phyloP scores from a whole-genome alignment of 2,113 vertebrate species.

The Hippopotamus amphibius region DNA sequence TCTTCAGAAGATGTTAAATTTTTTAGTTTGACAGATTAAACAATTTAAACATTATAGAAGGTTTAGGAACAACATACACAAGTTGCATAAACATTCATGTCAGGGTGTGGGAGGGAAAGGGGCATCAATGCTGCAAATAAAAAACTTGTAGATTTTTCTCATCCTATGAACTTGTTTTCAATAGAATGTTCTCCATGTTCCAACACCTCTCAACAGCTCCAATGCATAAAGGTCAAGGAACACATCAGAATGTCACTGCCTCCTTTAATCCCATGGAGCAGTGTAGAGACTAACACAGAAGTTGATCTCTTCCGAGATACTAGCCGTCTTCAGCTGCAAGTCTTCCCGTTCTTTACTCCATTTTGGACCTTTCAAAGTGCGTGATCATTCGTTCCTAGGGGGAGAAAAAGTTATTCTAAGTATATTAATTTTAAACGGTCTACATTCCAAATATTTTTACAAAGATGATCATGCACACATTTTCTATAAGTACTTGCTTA shows the following conservation, averaged over 20 bases:
- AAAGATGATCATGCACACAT: not conserved
- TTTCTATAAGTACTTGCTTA: constrained; percentile 23
- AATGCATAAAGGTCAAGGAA: constrained; percentile 81
- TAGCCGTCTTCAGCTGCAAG: constrained; percentile 49
- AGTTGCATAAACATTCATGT: constrained; percentile 86
- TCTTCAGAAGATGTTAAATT: constrained; percentile 85
- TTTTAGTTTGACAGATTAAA: constrained; percentile 88
- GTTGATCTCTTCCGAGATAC: constrained; percentile 73
- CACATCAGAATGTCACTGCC: constrained; percentile 82
- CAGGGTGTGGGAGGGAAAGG: constrained; percentile 60
- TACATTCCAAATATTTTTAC: constrained; percentile 44
- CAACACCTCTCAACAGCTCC: constrained; percentile 76
- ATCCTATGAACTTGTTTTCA: constrained; percentile 82
- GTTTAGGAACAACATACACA: constrained; percentile 86
- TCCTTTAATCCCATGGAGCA: constrained; percentile 73
- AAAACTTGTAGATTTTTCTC: constrained; percentile 83
- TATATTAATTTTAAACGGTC: constrained; percentile 45
- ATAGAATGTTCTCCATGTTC: constrained; percentile 63
- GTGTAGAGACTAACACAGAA: constrained; percentile 62
- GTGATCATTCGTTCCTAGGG: constrained; percentile 92
- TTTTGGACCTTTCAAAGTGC: constrained; percentile 92
- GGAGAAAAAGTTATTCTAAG: constrained; percentile 54
- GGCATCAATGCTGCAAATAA: constrained; percentile 84
- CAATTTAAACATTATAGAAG: constrained; percentile 87
- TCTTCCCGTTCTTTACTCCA: constrained; percentile 87